Conservation (phyloP, 2,888 invertebrate species). For the Nemapogon koenigi region DNA sequence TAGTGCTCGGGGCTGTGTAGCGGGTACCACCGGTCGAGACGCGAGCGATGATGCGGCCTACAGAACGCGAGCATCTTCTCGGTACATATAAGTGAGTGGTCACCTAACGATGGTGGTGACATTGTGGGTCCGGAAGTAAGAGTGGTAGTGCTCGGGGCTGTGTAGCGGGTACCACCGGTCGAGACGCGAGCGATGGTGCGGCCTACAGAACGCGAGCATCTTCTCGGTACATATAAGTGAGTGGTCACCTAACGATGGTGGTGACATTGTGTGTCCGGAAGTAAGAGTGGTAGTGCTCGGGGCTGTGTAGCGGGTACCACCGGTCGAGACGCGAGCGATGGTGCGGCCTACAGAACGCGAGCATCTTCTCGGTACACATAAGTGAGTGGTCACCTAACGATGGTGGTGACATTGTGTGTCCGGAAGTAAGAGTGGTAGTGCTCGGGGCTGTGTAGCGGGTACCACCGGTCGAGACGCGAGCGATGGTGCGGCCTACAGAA, state of each 20-base stretch:
- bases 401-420: slow-evolving; percentile 82
- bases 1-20: slow-evolving; percentile 94
- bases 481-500: slow-evolving; percentile 97
- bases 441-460: slow-evolving; percentile 90
- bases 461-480: slow-evolving; percentile 87
- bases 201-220: slow-evolving; percentile 97
- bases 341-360: slow-evolving; percentile 98
- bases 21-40: slow-evolving; percentile 87
- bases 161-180: slow-evolving; percentile 91
- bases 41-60: slow-evolving; percentile 92
- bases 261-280: slow-evolving; percentile 87
- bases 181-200: slow-evolving; percentile 86
- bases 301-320: slow-evolving; percentile 90
- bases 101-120: slow-evolving; percentile 83
- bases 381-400: slow-evolving; percentile 74
- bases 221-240: too few relatives aligned
- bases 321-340: slow-evolving; percentile 86
- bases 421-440: slow-evolving; percentile 93
- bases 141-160: slow-evolving; percentile 92
- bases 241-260: slow-evolving; percentile 75
- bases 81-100: too few relatives aligned
- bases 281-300: slow-evolving; percentile 92
- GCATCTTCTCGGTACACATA: slow-evolving; percentile 93
- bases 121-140: slow-evolving; percentile 86
- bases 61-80: slow-evolving; percentile 97